phyloP scores from a whole-genome alignment of 2,113 vertebrate species.

The Opisthocomus hoazin region DNA sequence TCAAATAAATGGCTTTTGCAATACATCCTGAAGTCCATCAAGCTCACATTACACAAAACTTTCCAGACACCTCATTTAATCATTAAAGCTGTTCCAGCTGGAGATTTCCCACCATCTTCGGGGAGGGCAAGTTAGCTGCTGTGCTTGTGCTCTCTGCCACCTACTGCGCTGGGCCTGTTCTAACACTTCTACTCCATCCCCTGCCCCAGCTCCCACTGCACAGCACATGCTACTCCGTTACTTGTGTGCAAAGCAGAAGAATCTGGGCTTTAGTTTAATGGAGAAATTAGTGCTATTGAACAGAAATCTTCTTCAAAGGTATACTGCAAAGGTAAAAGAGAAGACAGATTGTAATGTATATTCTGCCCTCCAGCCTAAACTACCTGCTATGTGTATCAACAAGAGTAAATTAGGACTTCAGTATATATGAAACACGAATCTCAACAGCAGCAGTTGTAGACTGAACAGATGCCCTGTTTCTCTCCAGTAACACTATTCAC shows the following conservation, averaged over 20 bases:
- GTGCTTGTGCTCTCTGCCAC: not conserved
- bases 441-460: not conserved
- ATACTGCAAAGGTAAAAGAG: not conserved
- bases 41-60: not conserved
- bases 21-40: not conserved
- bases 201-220: not conserved
- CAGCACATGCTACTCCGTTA: not conserved
- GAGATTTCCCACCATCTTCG: not conserved
- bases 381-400: not conserved
- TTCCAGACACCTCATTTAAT: not conserved
- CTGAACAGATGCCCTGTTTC: not conserved
- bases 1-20: not conserved
- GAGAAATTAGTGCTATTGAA: not conserved
- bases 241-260: not conserved
- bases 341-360: not conserved
- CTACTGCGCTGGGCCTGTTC: not conserved
- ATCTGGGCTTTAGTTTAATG: not conserved
- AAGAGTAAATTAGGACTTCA: not conserved
- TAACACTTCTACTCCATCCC: not conserved
- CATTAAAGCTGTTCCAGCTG: not conserved
- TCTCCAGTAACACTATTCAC: not conserved
- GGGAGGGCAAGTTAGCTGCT: not conserved
- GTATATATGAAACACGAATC: not conserved
- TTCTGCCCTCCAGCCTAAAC: not conserved
- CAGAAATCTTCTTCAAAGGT: not conserved